Base-by-base conservation (phyloP, 2,113 vertebrate genomes). In the Pterocles burchelli region DNA sequence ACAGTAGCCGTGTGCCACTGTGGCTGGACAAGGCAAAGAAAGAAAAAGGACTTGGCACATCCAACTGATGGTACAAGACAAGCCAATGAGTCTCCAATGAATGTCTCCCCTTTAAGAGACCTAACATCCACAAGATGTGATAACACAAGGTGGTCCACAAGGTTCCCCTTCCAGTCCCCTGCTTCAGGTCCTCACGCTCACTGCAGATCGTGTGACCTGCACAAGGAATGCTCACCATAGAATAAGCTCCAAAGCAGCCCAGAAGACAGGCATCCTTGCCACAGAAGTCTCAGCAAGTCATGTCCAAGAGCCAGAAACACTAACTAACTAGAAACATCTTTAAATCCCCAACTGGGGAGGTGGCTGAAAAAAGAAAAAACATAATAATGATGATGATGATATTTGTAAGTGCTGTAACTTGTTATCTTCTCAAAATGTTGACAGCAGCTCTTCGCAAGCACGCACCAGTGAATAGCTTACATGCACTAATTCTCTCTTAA, bases 371-470 rank as follows among this genome's bases (percentile, higher is more conserved):
- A 81, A 95, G 80, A 68, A 83, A 93, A 92, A 92, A 88, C 77
- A 68, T 49, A 71, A 52, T 84, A 55, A 93, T 25, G 63, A 91
- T 66, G 52, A 93, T 91, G 71, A 91, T 80, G 63, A 63, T 94
- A 81, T 89, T 80, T 90, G 43, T 81, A 95, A 95, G 43, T 67
- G 79, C 80, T 92, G 83, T 94, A 95, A 81, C 70, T 95, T 81
- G 73, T 87, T 96, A 90, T 65, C 65, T 2, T 84, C 76, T 90
- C 57, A 77, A 74, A 92, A 93, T 25, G 72, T 90, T 97, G 94
- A 94, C 88, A 94, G 89, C 83, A 87, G 77, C 86, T 92, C 73
- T 97, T 92, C 89, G 45, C 76, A 89, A 94, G 80, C 52, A 71
- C 1, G 1, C 72, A 88, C 57, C 59, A 88, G 38, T 55, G 84